Base-by-base conservation (phyloP, 2,888 invertebrate genomes). In the Coecobrya sp. region DNA sequence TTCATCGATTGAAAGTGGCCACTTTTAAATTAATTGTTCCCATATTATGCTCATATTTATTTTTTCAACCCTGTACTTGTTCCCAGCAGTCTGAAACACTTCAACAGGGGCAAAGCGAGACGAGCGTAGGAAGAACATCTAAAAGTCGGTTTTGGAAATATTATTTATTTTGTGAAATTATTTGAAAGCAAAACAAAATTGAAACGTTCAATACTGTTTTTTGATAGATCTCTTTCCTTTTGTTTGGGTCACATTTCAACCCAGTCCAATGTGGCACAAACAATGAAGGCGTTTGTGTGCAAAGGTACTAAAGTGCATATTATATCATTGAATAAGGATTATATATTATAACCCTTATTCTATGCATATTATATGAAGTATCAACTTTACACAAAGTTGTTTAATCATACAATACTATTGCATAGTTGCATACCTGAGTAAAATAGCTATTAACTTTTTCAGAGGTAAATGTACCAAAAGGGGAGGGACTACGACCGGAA, bases 201-300 rank as follows among this genome's bases (percentile, higher is more conserved):
- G 10, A 36, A 7, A 36, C 27, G 22, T 49, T n/a, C 13, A 10
- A 42, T 73, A 22, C 19, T 19, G n/a, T 16, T 25, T 73, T 59
- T 30, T 89, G 42, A 10, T 19, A 90, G 90, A 90, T 65, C 42
- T 91, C 8, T 91, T 91, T 36, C 91, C 91, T 8, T 91, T 91
- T 55, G 65, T 91, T 10, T 91, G 91, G 91, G 91, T 91, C 8
- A 91, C 86, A 0, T 91, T 91, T 76, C 81, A 62, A 22, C 82
- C 86, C 8, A 73, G 73, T 19, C 92, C 92, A 0, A n/a, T 92
- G 92, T 30, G 92, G 88, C 3, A 49, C 16, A 0, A 5, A 30
- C 16, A 65, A 76, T 59, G 65, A 84, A 1, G 93, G 91, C 42
- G 68, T 85, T 16, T 93, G 93, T 45, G 68, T 93, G 4, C 91